phyloP scores from a whole-genome alignment of 2,888 invertebrate species.

The Luperina testacea region DNA sequence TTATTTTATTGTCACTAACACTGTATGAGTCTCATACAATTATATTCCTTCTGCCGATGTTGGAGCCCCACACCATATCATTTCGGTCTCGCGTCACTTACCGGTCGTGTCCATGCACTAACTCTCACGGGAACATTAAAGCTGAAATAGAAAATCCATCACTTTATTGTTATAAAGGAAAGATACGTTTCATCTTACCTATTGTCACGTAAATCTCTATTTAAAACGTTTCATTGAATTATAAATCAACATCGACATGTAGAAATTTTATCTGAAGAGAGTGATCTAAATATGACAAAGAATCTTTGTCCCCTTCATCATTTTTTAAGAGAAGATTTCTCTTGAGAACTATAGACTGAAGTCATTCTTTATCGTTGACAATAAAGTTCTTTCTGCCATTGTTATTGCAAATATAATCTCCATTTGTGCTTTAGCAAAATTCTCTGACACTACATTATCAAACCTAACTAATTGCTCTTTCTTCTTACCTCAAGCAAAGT shows the following conservation, averaged over 20 bases:
- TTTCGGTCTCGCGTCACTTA: constrained; percentile 47
- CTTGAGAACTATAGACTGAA: constrained; percentile 38
- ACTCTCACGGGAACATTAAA: constrained; percentile 49
- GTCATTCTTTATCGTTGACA: constrained; percentile 21
- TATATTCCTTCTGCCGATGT: neutral
- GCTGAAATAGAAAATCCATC: constrained; percentile 19
- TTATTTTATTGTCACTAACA: too few relatives aligned
- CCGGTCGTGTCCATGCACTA: constrained; percentile 51
- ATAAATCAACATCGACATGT: neutral
- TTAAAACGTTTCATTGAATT: neutral
- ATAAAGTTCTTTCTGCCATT: constrained; percentile 19
- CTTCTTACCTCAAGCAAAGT: neutral
- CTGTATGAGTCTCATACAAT: too few relatives aligned
- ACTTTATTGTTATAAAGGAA: constrained; percentile 1
- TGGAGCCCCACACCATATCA: constrained; percentile 13
- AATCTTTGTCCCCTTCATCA: neutral
- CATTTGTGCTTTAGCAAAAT: neutral
- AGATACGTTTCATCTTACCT: neutral
- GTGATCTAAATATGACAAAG: neutral
- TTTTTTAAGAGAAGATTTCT: constrained; percentile 29
- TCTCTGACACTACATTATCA: neutral
- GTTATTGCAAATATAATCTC: neutral
- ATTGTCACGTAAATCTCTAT: constrained; percentile 1
- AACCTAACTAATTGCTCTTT: neutral
- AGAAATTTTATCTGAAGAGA: constrained; percentile 1